Percentiles rank a stretch among this genome's conserved stretches.
Evolutionary conservation across 2,113 vertebrate genomes (phyloP).

Genomic region (Centropus unirufus): DNA sequence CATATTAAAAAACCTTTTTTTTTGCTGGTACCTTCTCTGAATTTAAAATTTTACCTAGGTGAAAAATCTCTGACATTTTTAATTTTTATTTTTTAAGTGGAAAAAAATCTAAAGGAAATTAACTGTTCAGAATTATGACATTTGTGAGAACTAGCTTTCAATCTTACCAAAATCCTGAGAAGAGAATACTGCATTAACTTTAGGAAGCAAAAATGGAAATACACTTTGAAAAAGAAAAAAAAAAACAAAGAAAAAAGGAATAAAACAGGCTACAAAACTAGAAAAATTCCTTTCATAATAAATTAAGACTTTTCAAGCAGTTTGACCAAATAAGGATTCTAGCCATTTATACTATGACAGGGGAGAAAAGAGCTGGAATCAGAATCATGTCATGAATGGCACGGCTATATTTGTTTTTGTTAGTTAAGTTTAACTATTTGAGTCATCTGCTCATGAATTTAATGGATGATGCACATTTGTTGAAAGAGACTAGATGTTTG

Average conservation of each 20-base stretch:
- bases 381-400: background rate
- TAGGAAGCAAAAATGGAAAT: background rate
- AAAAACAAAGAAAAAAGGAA: background rate
- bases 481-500: background rate
- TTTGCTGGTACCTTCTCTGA: background rate
- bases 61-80: background rate
- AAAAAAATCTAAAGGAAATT: background rate
- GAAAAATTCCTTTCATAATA: background rate
- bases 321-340: background rate
- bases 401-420: background rate
- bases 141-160: background rate
- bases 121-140: background rate
- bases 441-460: background rate
- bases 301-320: background rate
- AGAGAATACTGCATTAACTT: background rate
- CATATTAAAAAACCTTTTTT: conserved; percentile 54
- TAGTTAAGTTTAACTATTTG: conserved; percentile 21
- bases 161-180: background rate
- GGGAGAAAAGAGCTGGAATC: background rate
- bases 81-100: conserved; percentile 10
- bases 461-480: background rate
- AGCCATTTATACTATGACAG: background rate
- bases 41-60: conserved; percentile 54
- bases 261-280: background rate
- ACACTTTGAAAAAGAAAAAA: rapidly evolving